phyloP scores from a whole-genome alignment of 1,140 invertebrate genomes.

The Geopemphigus sp. region DNA sequence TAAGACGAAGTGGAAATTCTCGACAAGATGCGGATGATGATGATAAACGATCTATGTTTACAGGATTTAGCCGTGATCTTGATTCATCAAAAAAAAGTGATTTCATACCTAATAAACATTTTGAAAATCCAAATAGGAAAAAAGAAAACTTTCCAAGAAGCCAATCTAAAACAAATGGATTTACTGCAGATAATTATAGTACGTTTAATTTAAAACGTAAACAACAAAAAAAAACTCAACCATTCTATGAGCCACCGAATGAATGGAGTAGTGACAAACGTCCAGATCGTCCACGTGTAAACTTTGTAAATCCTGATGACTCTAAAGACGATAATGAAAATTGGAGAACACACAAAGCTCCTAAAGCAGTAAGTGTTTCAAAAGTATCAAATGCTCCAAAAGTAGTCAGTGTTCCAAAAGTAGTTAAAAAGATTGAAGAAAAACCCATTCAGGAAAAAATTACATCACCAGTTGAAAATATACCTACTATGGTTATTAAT shows the following conservation, averaged over 20 bases:
- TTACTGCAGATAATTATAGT: conserved; percentile 44
- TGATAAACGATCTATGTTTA: conserved; percentile 25
- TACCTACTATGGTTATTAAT: conserved; percentile 52
- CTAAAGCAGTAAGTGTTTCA: conserved; percentile 60
- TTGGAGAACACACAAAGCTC: conserved; percentile 58
- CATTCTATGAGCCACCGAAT: conserved; percentile 39
- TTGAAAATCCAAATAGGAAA: conserved; percentile 45
- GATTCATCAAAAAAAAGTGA: conserved; percentile 42
- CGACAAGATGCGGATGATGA: conserved; percentile 39
- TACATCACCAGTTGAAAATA: conserved; percentile 57
- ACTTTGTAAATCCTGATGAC: conserved; percentile 51
- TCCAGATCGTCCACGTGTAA: conserved; percentile 38
- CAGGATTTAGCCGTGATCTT: conserved; percentile 14
- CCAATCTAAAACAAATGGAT: conserved; percentile 19
- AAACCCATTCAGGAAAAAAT: conserved; percentile 59
- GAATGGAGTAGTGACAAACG: conserved; percentile 39
- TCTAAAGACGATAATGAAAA: conserved; percentile 55
- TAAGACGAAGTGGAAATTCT: conserved; percentile 59
- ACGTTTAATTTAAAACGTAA: conserved; percentile 39
- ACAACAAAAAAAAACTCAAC: conserved; percentile 41
- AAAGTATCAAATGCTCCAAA: conserved; percentile 55
- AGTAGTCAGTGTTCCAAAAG: conserved; percentile 56
- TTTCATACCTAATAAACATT: conserved; percentile 46
- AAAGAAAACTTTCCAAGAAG: conserved; percentile 43
- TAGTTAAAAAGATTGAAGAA: conserved; percentile 58